Evolutionary conservation across 2,888 invertebrate genomes (phyloP).

Genomic region (Meta bourneti): DNA sequence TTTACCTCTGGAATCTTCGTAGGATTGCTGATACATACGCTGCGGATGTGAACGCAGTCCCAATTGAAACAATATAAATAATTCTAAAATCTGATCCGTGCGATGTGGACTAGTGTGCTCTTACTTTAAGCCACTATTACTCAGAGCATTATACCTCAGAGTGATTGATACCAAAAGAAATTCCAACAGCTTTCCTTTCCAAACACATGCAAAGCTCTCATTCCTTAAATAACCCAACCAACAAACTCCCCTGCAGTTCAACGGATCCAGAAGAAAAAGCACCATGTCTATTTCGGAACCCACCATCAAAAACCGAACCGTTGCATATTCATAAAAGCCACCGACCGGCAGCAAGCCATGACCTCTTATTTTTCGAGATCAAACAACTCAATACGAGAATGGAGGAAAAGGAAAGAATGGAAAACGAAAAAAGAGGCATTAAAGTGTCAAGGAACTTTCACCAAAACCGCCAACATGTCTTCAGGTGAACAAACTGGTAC

Average conservation of each 20-base stretch:
- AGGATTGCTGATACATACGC: too few species aligned
- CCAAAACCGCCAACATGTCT: constrained; percentile 12
- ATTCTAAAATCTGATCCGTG: too few species aligned
- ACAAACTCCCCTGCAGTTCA: constrained; percentile 4
- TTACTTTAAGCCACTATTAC: too few species aligned
- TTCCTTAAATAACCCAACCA: not conserved
- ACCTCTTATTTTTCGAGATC: constrained; percentile 24
- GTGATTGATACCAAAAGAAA: too few species aligned
- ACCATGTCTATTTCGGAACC: not conserved
- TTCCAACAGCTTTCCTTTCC: not conserved
- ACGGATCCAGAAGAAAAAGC: not conserved
- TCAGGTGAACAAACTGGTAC: constrained; percentile 70
- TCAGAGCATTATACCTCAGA: too few species aligned
- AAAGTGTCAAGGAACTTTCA: constrained; percentile 72
- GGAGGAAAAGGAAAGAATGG: constrained; percentile 9
- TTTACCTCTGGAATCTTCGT: too few species aligned
- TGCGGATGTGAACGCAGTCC: too few species aligned
- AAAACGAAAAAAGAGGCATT: constrained; percentile 1
- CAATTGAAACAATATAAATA: too few species aligned
- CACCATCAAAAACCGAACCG: not conserved
- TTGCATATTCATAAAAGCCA: constrained; percentile 2
- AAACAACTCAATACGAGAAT: not conserved
- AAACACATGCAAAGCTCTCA: not conserved
- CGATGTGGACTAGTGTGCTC: too few species aligned
- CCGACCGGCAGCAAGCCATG: not conserved